These are phyloP conservation scores for Cerastis rubricosa DNA, from an alignment of 2,888 invertebrate genomes.

Conservation along the genomic window DNA sequence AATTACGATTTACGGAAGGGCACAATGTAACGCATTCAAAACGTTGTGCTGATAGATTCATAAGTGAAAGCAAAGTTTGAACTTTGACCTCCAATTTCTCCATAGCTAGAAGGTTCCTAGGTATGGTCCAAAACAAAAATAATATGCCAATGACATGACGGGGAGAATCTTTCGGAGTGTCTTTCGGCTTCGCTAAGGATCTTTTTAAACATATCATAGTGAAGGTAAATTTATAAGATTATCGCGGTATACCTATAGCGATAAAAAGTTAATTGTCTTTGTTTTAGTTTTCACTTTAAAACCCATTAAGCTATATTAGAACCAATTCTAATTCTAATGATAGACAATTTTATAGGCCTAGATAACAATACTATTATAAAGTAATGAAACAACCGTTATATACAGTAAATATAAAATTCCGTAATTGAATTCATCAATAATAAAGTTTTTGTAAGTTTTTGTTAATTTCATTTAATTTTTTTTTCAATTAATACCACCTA, in stretches of 20 bases:
- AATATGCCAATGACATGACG: not conserved
- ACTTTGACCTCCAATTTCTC: not conserved
- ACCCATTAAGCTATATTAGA: slow-evolving; percentile 17
- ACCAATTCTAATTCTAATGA: not conserved
- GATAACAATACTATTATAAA: slow-evolving; percentile 18
- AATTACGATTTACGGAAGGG: not conserved
- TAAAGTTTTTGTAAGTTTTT: not conserved
- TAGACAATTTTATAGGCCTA: slow-evolving; percentile 1
- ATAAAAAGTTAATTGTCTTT: not conserved
- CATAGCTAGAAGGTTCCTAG: not conserved
- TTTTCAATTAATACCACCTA: not conserved
- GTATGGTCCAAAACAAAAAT: not conserved
- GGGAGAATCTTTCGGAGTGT: too few relatives aligned
- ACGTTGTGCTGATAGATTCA: not conserved
- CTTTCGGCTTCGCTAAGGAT: too few relatives aligned
- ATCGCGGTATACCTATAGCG: not conserved
- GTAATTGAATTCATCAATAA: not conserved
- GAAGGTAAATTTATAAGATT: not conserved
- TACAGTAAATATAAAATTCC: not conserved
- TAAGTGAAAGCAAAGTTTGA: too few relatives aligned
- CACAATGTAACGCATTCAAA: not conserved
- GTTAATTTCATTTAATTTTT: too few relatives aligned
- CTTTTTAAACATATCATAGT: not conserved
- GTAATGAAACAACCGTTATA: slow-evolving; percentile 18
- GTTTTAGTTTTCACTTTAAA: slow-evolving; percentile 22